These are phyloP conservation scores for Abrostola triplasia DNA, from an alignment of 2,888 invertebrate genomes.

Conservation along the genomic window DNA sequence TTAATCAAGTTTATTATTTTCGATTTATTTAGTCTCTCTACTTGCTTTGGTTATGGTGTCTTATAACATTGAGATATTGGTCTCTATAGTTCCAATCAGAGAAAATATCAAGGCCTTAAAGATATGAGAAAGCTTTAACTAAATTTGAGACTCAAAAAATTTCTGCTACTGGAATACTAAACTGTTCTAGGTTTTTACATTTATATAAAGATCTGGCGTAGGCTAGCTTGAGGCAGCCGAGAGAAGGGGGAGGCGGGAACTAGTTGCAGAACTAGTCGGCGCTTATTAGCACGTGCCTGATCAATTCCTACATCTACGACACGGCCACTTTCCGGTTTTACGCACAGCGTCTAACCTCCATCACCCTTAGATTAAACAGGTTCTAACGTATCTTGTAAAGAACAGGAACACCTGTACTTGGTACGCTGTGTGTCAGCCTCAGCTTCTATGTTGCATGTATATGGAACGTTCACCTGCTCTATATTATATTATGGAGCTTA, in stretches of 20 bases:
- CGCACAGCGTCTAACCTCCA: slow-evolving; percentile 33
- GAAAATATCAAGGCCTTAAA: no score
- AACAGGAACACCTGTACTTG: slow-evolving; percentile 13
- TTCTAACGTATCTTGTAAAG: slow-evolving; percentile 23
- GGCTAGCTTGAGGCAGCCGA: not conserved
- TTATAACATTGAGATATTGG: not conserved
- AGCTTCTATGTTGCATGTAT: slow-evolving; percentile 1
- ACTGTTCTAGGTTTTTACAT: not conserved
- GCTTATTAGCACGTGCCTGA: slow-evolving; percentile 48
- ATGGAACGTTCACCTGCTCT: slow-evolving; percentile 3
- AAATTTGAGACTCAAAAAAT: not conserved
- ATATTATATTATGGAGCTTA: not conserved
- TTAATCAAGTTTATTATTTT: slow-evolving; percentile 35
- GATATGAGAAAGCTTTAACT: not conserved
- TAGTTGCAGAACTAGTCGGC: slow-evolving; percentile 32
- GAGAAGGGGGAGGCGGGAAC: not conserved
- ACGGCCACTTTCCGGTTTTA: slow-evolving; percentile 33
- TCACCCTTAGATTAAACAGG: slow-evolving; percentile 38
- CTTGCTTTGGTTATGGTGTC: slow-evolving; percentile 1
- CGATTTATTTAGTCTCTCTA: slow-evolving; percentile 9
- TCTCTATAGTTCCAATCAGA: slow-evolving; percentile 1
- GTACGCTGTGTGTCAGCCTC: not conserved
- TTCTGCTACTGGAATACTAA: not conserved
- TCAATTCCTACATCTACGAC: slow-evolving; percentile 41
- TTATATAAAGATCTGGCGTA: not conserved